Conservation (phyloP, 30 jellyfish, hydroid and myxozoan genomes). For the Sanderia malayensis region DNA sequence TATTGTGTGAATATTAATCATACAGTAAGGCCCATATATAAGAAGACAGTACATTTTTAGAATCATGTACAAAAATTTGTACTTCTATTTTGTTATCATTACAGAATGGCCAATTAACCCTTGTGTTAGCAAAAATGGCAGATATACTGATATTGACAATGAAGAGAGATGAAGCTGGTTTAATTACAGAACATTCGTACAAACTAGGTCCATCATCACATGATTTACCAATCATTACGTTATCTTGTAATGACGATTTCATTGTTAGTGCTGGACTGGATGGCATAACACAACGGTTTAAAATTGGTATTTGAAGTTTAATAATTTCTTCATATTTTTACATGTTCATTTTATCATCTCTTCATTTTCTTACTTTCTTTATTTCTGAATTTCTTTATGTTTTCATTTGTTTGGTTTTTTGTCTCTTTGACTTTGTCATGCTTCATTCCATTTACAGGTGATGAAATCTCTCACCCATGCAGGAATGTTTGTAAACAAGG, state of each 20-base stretch:
- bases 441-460: constrained; percentile 15
- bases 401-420: not conserved
- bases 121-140: constrained; percentile 20
- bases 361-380: not conserved
- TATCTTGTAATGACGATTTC: constrained; percentile 24
- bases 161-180: not conserved
- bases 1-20: not conserved
- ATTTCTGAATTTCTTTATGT: not conserved
- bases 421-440: not conserved
- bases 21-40: not conserved
- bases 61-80: too few relatives aligned
- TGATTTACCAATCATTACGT: constrained; percentile 26
- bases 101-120: constrained; percentile 16
- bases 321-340: not conserved
- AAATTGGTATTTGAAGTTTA: constrained; percentile 15
- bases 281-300: constrained; percentile 41
- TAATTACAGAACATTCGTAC: constrained; percentile 15
- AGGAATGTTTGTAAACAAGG: constrained; percentile 24
- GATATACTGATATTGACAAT: constrained; percentile 22
- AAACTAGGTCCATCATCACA: constrained; percentile 24
- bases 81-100: not conserved
- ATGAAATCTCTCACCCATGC: not conserved
- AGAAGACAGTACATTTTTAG: not conserved
- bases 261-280: constrained; percentile 18
- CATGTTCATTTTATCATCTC: not conserved